Percentiles rank a stretch among this genome's conserved stretches.
Evolutionary conservation across 2,113 vertebrate species (phyloP).

Genomic region (Fregata magnificens): DNA sequence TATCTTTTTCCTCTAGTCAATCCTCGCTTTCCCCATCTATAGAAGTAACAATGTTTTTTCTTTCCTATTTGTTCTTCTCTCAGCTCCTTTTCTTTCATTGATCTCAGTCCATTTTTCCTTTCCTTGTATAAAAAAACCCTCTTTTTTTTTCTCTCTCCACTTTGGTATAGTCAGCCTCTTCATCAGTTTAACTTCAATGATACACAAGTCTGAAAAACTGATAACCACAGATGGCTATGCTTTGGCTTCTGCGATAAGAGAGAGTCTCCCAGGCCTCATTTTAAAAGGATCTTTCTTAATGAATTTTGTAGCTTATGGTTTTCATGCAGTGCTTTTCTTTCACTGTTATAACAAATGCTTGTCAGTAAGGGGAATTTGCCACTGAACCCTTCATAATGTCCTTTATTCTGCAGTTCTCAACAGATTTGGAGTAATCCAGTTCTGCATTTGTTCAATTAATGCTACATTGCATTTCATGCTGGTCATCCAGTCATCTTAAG

Average conservation of each 20-base stretch:
- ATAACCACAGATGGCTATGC: background rate
- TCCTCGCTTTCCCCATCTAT: background rate
- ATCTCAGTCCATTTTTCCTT: background rate
- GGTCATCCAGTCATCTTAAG: slow-evolving; percentile 54
- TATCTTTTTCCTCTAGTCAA: background rate
- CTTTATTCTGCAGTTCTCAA: slow-evolving; percentile 63
- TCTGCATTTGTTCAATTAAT: slow-evolving; percentile 67
- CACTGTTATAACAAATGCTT: slow-evolving; percentile 29
- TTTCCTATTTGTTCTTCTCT: background rate
- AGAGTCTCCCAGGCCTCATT: slow-evolving; percentile 5
- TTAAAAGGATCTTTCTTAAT: slow-evolving; percentile 38
- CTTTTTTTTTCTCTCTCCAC: background rate
- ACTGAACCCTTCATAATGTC: slow-evolving; percentile 54
- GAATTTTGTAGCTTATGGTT: slow-evolving; percentile 48
- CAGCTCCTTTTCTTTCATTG: background rate
- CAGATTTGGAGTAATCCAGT: slow-evolving; percentile 61
- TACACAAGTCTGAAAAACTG: slow-evolving; percentile 1
- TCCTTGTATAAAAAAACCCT: background rate
- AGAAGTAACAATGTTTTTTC: background rate
- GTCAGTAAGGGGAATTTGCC: slow-evolving; percentile 27
- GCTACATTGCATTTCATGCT: slow-evolving; percentile 35
- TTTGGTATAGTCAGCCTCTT: background rate
- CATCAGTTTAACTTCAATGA: slow-evolving; percentile 9
- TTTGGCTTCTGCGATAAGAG: background rate
- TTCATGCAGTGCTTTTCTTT: slow-evolving; percentile 14